Evolutionary conservation across 2,888 invertebrate species (phyloP), one percentile per base, ranked within the genome.

Genomic region (Agrilus biguttatus): DNA sequence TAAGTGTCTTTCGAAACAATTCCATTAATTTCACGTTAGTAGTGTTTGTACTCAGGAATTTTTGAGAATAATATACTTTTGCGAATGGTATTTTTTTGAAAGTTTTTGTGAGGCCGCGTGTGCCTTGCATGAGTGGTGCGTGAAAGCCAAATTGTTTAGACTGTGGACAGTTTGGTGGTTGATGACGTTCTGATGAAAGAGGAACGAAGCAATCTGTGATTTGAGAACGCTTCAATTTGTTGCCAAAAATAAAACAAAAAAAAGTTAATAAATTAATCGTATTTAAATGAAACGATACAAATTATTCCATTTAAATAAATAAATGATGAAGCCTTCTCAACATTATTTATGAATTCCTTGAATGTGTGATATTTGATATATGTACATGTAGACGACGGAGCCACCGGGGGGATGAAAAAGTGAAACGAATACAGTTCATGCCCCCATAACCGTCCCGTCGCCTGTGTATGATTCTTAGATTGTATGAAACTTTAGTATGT

Each of bases 121-220:
- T 61, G 62, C 62, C 63, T 63, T 62, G 61, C 58, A 52, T 61
- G 62, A 51, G 53, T 59, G 61, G 51, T 52, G 51, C 52, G 51
- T 50, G 51, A 49, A 47, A 46, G 51, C 50, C 52, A 49, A 49
- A 50, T 51, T 50, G 48, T 51, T 48, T 32, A 45, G 34, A 28
- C 38, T 41, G 44, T 34, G 40, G 41, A 40, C 35, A 40, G 38
- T 39, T 40, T 41, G 35, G 39, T 41, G 43, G 37, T 36, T 46
- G 40, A 39, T 35, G 43, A 39, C 23, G 45, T 45, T 46, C 48
- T 50, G 46, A 47, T 48, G 47, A 47, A 51, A 50, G 47, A 56
- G 51, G 57, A 58, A 55, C 51, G 54, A 55, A 60, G 60, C 58
- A 62, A 65, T 62, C 69, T 69, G 69, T 69, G 69, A 69, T 69